Evolutionary conservation across 1,140 invertebrate species (phyloP), one percentile per base, ranked within the genome.

Genomic region (Penaeus chinensis): DNA sequence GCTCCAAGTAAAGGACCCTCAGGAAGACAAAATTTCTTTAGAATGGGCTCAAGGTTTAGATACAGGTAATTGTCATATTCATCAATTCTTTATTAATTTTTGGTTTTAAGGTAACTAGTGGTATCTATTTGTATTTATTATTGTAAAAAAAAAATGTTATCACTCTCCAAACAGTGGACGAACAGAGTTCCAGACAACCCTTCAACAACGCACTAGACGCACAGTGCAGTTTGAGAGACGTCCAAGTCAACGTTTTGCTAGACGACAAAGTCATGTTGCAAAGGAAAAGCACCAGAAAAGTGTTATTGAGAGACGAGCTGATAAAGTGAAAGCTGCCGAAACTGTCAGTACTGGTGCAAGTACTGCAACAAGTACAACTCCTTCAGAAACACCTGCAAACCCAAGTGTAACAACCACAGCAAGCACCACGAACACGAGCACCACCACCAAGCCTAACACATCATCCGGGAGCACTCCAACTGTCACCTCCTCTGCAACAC

Each of bases 1-100:
- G 97, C 96, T 47, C 96, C 97, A 0, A 95, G 97, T 0, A 98
- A 98, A 92, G 96, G 96, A 4, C 96, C 96, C 0, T 96, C 95
- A 32, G 96, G 96, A 0, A 93, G 97, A 54, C 98, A 99, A 92
- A 99, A 98, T 92, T 99, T 99, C 92, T 98, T 99, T 93, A 94
- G 98, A 85, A 98, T 99, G 96, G 98, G 98, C 54, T 99, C 98
- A 0, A 94, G 98, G 71, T 99, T 99, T 92, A 95, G 98, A 91
- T 99, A 99, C 92, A 97, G 96, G 97, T 93, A 85, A 71, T 89
- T 63, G n/a, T 62, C 37, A 42, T 66, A 27, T 65, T 24, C 19
- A 13, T 62, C 20, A 27, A 47, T 22, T 27, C 20, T 10, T 88
- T 74, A 2, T 22, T 76, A 54, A n/a, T 7, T 80, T n/a, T 42